Percentiles rank a stretch among this genome's conserved stretches.
Conservation (phyloP, 1,140 invertebrate genomes). For the Latrodectus geometricus region DNA sequence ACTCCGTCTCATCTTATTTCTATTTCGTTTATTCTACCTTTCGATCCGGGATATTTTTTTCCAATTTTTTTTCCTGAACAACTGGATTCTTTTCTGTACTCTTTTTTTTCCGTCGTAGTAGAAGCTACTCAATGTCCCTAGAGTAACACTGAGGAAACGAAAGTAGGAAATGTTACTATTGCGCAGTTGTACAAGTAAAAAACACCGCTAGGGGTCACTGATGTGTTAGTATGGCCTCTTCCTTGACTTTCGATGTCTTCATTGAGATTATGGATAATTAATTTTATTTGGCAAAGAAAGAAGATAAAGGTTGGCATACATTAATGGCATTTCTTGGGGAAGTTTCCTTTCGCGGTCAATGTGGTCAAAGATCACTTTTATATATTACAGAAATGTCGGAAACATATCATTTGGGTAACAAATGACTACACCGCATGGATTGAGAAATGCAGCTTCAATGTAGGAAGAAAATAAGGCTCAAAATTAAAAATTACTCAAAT, state of each 20-base stretch:
- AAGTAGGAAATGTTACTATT: conserved; percentile 22
- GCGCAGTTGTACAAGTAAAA: background rate
- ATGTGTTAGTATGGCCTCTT: conserved; percentile 9
- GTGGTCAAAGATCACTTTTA: no score
- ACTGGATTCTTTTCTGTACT: background rate
- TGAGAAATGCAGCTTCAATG: no score
- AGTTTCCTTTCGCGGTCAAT: no score
- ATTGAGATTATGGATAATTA: conserved; percentile 45
- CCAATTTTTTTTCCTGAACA: background rate
- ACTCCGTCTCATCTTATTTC: conserved; percentile 41
- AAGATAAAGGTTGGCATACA: conserved; percentile 9
- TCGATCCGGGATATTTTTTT: conserved; percentile 9
- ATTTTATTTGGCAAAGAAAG: conserved; percentile 9
- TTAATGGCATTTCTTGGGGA: conserved; percentile 10
- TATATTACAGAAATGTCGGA: no score
- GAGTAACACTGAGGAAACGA: conserved; percentile 10
- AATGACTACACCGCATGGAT: no score
- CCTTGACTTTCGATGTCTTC: background rate
- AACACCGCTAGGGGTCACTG: conserved; percentile 22
- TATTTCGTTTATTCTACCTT: conserved; percentile 43
- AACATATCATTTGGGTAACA: no score
- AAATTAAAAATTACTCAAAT: no score
- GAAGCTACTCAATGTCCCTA: background rate
- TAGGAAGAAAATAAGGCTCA: no score
- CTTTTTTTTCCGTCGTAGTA: background rate